phyloP scores from a whole-genome alignment of 2,113 vertebrate species.

The Archilochus colubris region DNA sequence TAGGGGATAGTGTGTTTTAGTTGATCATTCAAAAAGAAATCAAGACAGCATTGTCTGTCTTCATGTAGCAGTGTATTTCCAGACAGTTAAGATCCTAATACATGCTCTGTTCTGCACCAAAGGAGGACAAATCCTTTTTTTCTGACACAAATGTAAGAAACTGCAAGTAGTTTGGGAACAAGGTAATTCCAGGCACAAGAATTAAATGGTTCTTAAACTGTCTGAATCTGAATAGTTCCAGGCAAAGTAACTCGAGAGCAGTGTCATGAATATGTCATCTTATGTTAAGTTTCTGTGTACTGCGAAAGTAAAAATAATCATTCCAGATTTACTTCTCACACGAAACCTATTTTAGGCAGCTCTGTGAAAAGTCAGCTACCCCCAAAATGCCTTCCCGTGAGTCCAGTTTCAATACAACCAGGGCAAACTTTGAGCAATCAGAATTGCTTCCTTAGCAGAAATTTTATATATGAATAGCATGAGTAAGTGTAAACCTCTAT shows the following conservation, averaged over 20 bases:
- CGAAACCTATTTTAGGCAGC: slow-evolving; percentile 10
- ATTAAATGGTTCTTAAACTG: neutral
- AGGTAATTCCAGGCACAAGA: neutral
- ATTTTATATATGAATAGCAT: slow-evolving; percentile 8
- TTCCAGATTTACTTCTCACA: slow-evolving; percentile 8
- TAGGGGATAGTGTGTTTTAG: neutral
- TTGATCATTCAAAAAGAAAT: neutral
- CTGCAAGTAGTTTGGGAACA: neutral
- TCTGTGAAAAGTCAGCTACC: neutral
- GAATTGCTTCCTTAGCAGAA: slow-evolving; percentile 39
- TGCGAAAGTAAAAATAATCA: slow-evolving; percentile 11
- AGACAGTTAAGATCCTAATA: neutral
- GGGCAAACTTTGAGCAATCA: neutral
- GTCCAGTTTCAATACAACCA: slow-evolving; percentile 6
- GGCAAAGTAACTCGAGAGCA: neutral
- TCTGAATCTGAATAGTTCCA: neutral
- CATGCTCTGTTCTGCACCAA: neutral
- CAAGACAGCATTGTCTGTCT: neutral
- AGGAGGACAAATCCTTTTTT: neutral
- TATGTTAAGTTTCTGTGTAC: neutral
- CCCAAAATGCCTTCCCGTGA: neutral
- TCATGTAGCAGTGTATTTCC: accelerated
- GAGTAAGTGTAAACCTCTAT: slow-evolving; percentile 15
- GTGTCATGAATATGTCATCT: neutral
- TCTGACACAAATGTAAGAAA: neutral